These are phyloP conservation scores for Manduca sexta DNA, from an alignment of 1,140 invertebrate species.

Conservation along the genomic window DNA sequence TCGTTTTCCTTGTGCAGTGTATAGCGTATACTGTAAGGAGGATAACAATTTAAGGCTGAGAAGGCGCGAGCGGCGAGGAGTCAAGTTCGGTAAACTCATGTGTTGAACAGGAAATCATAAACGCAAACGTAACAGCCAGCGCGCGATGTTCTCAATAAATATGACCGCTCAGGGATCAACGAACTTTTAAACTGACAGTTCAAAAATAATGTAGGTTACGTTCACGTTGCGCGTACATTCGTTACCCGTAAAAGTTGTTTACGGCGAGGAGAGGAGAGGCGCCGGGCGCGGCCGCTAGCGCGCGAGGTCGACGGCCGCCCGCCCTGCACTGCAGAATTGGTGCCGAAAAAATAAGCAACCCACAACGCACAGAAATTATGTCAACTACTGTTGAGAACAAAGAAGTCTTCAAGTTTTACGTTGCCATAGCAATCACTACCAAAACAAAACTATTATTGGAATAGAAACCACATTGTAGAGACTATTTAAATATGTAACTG, in stretches of 20 bases:
- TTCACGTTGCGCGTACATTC: slow-evolving; percentile 66
- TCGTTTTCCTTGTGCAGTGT: too few species aligned
- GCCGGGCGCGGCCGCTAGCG: slow-evolving; percentile 43
- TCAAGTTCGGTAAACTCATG: slow-evolving; percentile 21
- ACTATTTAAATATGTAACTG: neutral
- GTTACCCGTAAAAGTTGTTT: slow-evolving; percentile 66
- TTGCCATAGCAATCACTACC: too few species aligned
- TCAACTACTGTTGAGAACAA: slow-evolving; percentile 60
- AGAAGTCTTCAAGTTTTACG: slow-evolving; percentile 26
- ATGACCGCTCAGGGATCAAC: slow-evolving; percentile 52
- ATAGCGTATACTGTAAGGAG: too few species aligned
- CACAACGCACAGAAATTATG: slow-evolving; percentile 54
- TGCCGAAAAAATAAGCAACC: slow-evolving; percentile 69
- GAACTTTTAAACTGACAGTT: slow-evolving; percentile 69
- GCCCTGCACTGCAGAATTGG: slow-evolving; percentile 50
- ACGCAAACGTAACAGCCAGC: slow-evolving; percentile 27
- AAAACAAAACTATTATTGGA: too few species aligned
- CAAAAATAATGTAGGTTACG: slow-evolving; percentile 72
- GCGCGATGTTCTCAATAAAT: slow-evolving; percentile 61
- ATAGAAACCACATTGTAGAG: neutral
- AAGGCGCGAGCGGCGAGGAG: neutral
- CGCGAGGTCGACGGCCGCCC: slow-evolving; percentile 50
- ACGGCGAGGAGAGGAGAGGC: slow-evolving; percentile 45
- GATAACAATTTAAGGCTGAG: too few species aligned
- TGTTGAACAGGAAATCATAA: slow-evolving; percentile 49